These are phyloP conservation scores for Alcedo quadribrachys DNA, from an alignment of 2,797 vertebrate species.

Conservation along the genomic window DNA sequence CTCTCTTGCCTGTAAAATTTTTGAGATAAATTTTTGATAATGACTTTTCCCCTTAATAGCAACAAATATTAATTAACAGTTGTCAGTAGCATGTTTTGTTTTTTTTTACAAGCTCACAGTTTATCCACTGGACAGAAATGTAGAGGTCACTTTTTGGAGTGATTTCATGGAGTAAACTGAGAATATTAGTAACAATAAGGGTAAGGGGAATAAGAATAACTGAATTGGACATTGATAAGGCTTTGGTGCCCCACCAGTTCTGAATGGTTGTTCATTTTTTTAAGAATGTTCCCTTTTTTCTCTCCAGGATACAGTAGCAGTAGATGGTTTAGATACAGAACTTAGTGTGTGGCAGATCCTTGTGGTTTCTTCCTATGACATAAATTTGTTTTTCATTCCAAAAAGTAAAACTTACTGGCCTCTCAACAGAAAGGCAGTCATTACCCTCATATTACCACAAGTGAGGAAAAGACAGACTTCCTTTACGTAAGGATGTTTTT, in stretches of 20 bases:
- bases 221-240: neutral
- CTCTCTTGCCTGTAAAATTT: neutral
- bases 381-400: conserved; percentile 12
- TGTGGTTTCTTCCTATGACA: conserved; percentile 10
- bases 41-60: neutral
- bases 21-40: neutral
- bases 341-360: neutral
- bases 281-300: neutral
- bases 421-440: neutral
- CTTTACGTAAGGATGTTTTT: neutral
- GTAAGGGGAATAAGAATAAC: neutral
- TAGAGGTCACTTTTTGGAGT: neutral
- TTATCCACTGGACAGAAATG: neutral
- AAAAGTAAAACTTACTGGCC: neutral
- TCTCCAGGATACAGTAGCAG: neutral
- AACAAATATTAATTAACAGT: neutral
- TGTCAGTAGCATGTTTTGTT: neutral
- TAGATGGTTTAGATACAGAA: conserved; percentile 12
- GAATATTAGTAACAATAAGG: neutral
- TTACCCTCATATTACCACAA: neutral
- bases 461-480: neutral
- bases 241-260: neutral
- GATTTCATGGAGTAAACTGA: neutral
- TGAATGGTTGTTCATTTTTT: neutral
- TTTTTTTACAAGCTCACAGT: neutral